Evolutionary conservation across 2,797 vertebrate species (phyloP), one percentile per base, ranked within the genome.

Genomic region (Rachycentron canadum): DNA sequence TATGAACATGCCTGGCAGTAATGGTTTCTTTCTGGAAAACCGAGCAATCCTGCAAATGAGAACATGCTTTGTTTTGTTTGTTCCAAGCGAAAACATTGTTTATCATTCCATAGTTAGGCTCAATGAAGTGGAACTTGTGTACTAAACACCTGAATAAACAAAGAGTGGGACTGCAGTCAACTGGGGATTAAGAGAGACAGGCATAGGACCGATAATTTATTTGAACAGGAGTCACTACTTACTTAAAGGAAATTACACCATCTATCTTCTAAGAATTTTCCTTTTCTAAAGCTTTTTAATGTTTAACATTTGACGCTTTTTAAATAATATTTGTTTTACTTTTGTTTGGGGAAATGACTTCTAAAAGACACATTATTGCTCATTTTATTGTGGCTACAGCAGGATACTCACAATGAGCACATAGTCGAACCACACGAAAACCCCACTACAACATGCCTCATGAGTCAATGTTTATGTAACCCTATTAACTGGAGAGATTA

Each of bases 131-230:
- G 70, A 86, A 84, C 77, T 75, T 82, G 69, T 76, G 69, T 63
- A 69, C 63, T 65, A 82, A 88, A 89, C 89, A 93, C 83, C 89
- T 90, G 86, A 86, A 83, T 72, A 89, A 90, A 78, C 81, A 81
- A 63, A 78, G 8, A 73, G n/a, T 12, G 50, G 53, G 45, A 63
- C 38, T 45, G 64, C 30, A 61, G 50, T 49, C 74, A 62, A 78
- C 53, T 25, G 45, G 28, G 41, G 59, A 65, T 59, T 71, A 34
- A 61, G 40, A 66, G 53, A 76, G 49, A 76, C 8, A 59, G 25
- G 34, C 63, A 49, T 38, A 55, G 69, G 62, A 66, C 30, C 28
- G 68, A 62, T 76, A 3, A 63, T 78, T 60, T 25, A 69, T 69
- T 49, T 70, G 50, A 77, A 58, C 40, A 19, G 13, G 28, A 50